These are phyloP conservation scores for Sardinella longiceps DNA, from an alignment of 2,797 vertebrate species.

Conservation along the genomic window DNA sequence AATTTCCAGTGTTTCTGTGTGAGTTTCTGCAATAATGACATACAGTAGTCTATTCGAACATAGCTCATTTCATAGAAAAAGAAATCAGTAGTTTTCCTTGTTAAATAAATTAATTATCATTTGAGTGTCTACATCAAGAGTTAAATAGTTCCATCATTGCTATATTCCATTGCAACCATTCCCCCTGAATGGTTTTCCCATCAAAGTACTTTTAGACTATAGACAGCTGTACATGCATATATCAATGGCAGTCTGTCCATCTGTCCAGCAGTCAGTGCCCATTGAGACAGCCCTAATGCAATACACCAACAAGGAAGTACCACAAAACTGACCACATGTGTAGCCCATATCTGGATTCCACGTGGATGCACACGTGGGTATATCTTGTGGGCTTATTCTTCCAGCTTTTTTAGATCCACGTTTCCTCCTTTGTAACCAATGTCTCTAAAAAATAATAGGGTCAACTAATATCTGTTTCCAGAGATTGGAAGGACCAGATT, in stretches of 20 bases:
- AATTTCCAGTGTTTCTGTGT: conserved; percentile 57
- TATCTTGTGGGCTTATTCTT: not conserved
- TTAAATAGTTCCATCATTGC: conserved; percentile 90
- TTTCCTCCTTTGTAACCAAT: not conserved
- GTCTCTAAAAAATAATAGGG: not conserved
- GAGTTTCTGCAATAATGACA: not conserved
- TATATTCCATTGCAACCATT: conserved; percentile 49
- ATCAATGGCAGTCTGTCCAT: conserved; percentile 7
- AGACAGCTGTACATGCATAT: conserved; percentile 50
- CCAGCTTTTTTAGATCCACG: not conserved
- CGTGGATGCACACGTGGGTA: no score
- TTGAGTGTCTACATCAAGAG: conserved; percentile 87
- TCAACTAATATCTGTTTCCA: not conserved
- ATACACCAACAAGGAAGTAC: not conserved
- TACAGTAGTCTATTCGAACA: not conserved
- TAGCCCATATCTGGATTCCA: not conserved
- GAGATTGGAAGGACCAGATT: not conserved
- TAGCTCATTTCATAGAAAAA: conserved; percentile 19
- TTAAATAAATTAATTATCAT: conserved; percentile 97
- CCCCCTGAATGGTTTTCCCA: conserved; percentile 50
- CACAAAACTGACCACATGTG: not conserved
- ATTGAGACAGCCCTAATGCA: not conserved
- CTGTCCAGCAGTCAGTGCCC: conserved; percentile 17
- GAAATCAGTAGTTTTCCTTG: conserved; percentile 56
- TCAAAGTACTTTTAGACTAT: not conserved